Conservation (phyloP, 1,140 invertebrate genomes). For the Colletes gigas region DNA sequence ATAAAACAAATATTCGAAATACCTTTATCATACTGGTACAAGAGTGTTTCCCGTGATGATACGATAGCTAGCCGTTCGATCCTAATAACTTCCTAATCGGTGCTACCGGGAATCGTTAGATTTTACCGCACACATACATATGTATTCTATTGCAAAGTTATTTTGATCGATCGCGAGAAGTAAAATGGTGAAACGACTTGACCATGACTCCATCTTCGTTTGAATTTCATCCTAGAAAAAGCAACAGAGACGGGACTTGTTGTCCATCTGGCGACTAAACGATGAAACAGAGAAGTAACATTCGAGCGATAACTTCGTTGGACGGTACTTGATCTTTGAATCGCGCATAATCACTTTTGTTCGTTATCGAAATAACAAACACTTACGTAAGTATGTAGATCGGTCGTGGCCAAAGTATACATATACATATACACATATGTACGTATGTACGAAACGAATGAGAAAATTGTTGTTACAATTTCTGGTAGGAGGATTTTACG, state of each 20-base stretch:
- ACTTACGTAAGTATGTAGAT: background rate
- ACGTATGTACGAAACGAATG: no score
- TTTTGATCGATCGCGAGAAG: slow-evolving; percentile 32
- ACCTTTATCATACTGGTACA: slow-evolving; percentile 10
- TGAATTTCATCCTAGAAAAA: slow-evolving; percentile 34
- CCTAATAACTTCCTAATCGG: slow-evolving; percentile 13
- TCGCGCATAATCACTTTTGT: background rate
- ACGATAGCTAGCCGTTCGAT: background rate
- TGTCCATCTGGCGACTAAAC: slow-evolving; percentile 3
- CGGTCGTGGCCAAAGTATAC: background rate
- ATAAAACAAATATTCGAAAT: slow-evolving; percentile 6
- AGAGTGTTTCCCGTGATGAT: background rate
- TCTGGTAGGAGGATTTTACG: no score
- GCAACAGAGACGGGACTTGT: background rate
- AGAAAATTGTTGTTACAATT: background rate
- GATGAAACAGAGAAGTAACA: background rate
- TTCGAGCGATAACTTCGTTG: slow-evolving; percentile 2
- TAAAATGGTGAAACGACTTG: background rate
- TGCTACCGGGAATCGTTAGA: slow-evolving; percentile 28
- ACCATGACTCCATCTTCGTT: no score
- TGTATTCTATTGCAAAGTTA: slow-evolving; percentile 27
- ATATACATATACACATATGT: no score
- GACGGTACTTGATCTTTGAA: background rate
- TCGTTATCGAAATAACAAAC: background rate
- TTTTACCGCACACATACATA: slow-evolving; percentile 27